Percentiles rank a stretch among this genome's conserved stretches.
Evolutionary conservation across 2,888 invertebrate genomes (phyloP).

Genomic region (Hypena proboscidalis): DNA sequence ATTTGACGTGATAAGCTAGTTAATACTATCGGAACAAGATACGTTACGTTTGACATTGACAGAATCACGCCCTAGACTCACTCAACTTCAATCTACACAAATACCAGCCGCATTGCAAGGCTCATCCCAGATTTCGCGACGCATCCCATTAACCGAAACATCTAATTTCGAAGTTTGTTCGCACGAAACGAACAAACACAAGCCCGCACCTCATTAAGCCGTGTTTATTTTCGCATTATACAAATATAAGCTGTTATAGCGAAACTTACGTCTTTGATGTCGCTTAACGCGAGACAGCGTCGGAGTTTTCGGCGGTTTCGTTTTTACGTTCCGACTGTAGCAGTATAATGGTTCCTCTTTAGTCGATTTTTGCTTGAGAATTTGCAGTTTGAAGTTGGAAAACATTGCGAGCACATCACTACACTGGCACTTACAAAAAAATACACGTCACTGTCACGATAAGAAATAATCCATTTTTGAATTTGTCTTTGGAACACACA

Average conservation of each 20-base stretch:
- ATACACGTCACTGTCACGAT: slow-evolving; percentile 44
- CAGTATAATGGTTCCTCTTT: slow-evolving; percentile 82
- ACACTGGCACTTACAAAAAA: slow-evolving; percentile 27
- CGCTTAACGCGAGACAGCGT: slow-evolving; percentile 78
- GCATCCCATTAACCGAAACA: slow-evolving; percentile 61
- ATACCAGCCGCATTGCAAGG: slow-evolving; percentile 32
- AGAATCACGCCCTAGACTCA: slow-evolving; percentile 28
- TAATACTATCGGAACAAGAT: no score
- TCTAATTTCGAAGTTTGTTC: slow-evolving; percentile 62
- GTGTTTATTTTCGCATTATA: slow-evolving; percentile 64
- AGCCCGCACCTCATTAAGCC: slow-evolving; percentile 68
- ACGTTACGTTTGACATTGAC: no score
- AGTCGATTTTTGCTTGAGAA: slow-evolving; percentile 71
- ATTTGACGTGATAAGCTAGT: no score
- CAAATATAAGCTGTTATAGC: slow-evolving; percentile 47
- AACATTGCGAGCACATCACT: slow-evolving; percentile 75
- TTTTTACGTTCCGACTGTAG: slow-evolving; percentile 73
- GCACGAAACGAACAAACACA: slow-evolving; percentile 52
- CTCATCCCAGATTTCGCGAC: slow-evolving; percentile 44
- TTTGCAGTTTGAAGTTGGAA: slow-evolving; percentile 83
- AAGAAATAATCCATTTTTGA: slow-evolving; percentile 37
- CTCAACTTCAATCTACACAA: slow-evolving; percentile 34
- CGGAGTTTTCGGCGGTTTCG: slow-evolving; percentile 85
- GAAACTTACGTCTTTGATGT: slow-evolving; percentile 80
- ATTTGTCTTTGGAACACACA: slow-evolving; percentile 35